Percentiles rank a stretch among this genome's conserved stretches.
Evolutionary conservation across 1,140 invertebrate genomes (phyloP).

Genomic region (Metopolophium dirhodum): DNA sequence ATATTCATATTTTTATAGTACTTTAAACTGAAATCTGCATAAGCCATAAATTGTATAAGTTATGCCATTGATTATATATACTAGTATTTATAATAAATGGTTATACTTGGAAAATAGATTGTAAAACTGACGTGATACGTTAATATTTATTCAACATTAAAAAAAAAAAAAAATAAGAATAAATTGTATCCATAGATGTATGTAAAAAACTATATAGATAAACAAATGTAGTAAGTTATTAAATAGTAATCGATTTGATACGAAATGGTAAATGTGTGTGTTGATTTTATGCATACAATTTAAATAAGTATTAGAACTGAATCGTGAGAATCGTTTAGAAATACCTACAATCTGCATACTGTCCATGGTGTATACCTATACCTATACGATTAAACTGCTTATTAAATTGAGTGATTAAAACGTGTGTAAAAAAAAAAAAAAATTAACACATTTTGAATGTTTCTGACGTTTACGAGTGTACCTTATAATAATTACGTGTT

Average conservation of each 20-base stretch:
- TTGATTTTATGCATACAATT: neutral
- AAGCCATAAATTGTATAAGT: neutral
- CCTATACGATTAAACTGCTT: neutral
- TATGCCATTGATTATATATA: too few species aligned
- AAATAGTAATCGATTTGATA: neutral
- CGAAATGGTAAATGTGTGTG: neutral
- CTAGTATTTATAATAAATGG: too few species aligned
- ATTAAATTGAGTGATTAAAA: slow-evolving; percentile 18
- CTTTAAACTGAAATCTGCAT: neutral
- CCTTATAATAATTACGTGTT: neutral
- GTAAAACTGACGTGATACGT: too few species aligned
- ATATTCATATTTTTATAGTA: neutral
- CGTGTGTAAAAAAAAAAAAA: neutral
- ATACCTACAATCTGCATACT: neutral
- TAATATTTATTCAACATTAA: neutral
- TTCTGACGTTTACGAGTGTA: neutral
- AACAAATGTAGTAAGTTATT: neutral
- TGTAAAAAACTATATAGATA: neutral
- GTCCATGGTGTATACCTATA: neutral
- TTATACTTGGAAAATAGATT: too few species aligned
- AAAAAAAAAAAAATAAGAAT: neutral
- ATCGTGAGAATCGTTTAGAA: neutral
- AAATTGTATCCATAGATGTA: neutral
- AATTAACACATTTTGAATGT: neutral
- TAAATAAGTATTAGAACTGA: neutral